A percentile compares a stretch with the other conserved stretches of the same genome.
Conservation (phyloP, 53 echinoderm and acorn worm species). For the Apostichopus leukothele region DNA sequence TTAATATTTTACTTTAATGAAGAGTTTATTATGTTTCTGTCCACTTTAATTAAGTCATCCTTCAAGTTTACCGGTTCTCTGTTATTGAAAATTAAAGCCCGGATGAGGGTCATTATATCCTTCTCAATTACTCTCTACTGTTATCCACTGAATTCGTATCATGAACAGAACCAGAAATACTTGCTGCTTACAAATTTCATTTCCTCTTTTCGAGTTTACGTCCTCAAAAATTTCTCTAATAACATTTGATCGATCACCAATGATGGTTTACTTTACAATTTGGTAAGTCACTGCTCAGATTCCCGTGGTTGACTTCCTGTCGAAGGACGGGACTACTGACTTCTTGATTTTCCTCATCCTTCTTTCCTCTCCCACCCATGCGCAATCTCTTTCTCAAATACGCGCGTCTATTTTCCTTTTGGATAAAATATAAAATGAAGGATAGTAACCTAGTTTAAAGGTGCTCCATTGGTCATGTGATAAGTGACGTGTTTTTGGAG, state of each 20-base stretch:
- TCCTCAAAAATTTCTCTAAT: background rate
- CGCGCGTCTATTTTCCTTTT: constrained; percentile 32
- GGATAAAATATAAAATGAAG: constrained; percentile 6
- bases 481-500: background rate
- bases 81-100: background rate
- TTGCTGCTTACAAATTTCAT: background rate
- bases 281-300: background rate
- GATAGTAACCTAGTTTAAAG: constrained; percentile 38
- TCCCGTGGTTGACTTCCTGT: background rate
- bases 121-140: background rate
- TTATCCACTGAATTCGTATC: background rate
- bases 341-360: constrained; percentile 13
- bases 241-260: background rate
- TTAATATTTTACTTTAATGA: background rate
- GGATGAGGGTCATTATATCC: constrained; percentile 9
- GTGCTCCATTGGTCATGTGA: constrained; percentile 33
- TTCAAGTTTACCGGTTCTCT: background rate
- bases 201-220: background rate
- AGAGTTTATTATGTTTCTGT: background rate
- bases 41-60: constrained; percentile 13
- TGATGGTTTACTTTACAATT: background rate
- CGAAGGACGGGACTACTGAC: background rate
- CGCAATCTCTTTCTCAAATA: constrained; percentile 7
- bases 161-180: background rate
- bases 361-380: background rate